Base-by-base conservation (phyloP, 2,888 invertebrate species). In the Calliphora vomitoria region DNA sequence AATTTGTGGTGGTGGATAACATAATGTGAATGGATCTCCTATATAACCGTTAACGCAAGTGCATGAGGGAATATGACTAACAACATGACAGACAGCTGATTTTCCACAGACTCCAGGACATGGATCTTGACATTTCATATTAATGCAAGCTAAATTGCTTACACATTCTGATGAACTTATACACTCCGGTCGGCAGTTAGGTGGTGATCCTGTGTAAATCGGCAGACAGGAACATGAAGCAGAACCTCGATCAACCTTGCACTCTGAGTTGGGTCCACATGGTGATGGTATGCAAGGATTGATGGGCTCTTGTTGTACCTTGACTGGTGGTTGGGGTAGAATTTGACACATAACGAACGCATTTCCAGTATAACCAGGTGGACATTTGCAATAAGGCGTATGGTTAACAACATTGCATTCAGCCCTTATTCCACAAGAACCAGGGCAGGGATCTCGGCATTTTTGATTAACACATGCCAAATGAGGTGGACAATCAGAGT, bases 51-150 rank as follows among this genome's bases (percentile, higher is more conserved):
- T 93, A 91, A 90, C 91, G 90, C 92, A 94, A 91, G 95, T 95
- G 92, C 97, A 97, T 82, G 96, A 95, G 1, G 97, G 97, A 68
- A 95, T 95, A 92, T 97, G 96, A 92, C 96, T 97, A 18, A 96
- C 95, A 8, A 97, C 96, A 91, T 95, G 95, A 91, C 98, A 98
- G 64, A 95, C 94, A 2, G 98, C 96, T 89, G 95, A 95, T 25
- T 95, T 91, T 15, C 97, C 98, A 91, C 98, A 97, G 41, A 97
- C 95, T 64, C 97, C 97, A 8, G 95, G 95, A 91, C 97, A 97
- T 18, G 97, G 97, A 92, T 97, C 96, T 89, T 95, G 95, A 93
- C 97, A 97, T 93, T 96, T 96, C 93, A 96, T 95, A 90, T 95
- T 95, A 68, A 97, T 96, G 91, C 97, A 98, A 8, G 97, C 96